Percentiles rank a stretch among this genome's conserved stretches.
phyloP scores from a whole-genome alignment of 2,113 vertebrate genomes.

The Trinectes maculatus region DNA sequence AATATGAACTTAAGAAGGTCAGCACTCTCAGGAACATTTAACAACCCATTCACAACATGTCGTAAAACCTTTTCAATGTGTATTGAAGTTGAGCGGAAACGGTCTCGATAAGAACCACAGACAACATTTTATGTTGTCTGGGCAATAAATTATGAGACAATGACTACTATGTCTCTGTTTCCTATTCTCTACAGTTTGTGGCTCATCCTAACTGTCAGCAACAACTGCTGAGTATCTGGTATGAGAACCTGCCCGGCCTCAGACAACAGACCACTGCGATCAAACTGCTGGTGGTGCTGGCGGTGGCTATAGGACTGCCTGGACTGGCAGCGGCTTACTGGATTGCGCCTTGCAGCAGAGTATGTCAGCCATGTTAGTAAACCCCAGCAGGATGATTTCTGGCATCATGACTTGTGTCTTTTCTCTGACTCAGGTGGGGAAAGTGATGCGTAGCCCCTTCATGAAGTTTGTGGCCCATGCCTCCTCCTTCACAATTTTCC shows the following conservation, averaged over 20 bases:
- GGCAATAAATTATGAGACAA: too few relatives aligned
- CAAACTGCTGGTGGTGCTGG: slow-evolving; percentile 94
- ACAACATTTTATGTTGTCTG: too few relatives aligned
- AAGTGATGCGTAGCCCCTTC: slow-evolving; percentile 95
- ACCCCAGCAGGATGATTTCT: not conserved
- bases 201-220: slow-evolving; percentile 99
- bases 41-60: too few relatives aligned
- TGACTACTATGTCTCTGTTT: not conserved
- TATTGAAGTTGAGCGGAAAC: too few relatives aligned
- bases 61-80: too few relatives aligned
- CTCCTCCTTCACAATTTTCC: slow-evolving; percentile 97
- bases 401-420: not conserved
- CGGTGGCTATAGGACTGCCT: slow-evolving; percentile 89
- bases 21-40: slow-evolving; percentile 2
- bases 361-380: slow-evolving; percentile 48
- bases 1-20: slow-evolving; percentile 99
- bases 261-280: slow-evolving; percentile 93
- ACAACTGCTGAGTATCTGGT: slow-evolving; percentile 98
- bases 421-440: slow-evolving; percentile 87
- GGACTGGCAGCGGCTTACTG: slow-evolving; percentile 92
- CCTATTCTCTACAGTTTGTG: slow-evolving; percentile 86
- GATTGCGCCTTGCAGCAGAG: slow-evolving; percentile 97
- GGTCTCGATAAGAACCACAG: too few relatives aligned
- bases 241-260: slow-evolving; percentile 93
- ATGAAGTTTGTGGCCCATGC: slow-evolving; percentile 99